Evolutionary conservation across 2,113 vertebrate species (phyloP).

Genomic region (Sorex araneus): DNA sequence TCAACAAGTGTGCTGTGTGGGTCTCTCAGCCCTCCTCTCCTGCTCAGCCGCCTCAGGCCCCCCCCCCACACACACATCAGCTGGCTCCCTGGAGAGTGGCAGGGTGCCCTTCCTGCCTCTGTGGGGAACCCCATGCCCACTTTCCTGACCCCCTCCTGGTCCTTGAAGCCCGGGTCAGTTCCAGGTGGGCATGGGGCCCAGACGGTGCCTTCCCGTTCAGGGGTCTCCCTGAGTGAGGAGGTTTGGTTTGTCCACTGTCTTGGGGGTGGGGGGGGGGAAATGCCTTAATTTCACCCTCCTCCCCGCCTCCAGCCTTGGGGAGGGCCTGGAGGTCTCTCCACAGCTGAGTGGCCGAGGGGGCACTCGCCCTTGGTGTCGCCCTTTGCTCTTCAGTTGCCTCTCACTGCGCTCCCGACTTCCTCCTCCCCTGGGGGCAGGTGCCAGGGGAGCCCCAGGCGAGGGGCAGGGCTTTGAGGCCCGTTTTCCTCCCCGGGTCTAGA

Average conservation of each 20-base stretch:
- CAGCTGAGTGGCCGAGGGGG: slow-evolving; percentile 9
- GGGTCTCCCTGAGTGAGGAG: background rate
- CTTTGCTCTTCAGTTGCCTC: background rate
- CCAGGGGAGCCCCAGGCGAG: background rate
- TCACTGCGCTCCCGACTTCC: background rate
- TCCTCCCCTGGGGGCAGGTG: background rate
- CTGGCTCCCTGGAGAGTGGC: background rate
- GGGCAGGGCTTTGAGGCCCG: background rate
- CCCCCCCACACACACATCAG: background rate
- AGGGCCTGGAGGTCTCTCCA: background rate
- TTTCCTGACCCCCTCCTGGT: background rate
- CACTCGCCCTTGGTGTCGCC: too few species aligned
- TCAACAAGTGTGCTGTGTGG: slow-evolving; percentile 85
- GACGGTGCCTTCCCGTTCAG: background rate
- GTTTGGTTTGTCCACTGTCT: slow-evolving; percentile 67
- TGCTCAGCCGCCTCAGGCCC: slow-evolving; percentile 45
- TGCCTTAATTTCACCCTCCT: slow-evolving; percentile 73
- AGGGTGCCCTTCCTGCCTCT: background rate
- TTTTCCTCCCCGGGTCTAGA: slow-evolving; percentile 2
- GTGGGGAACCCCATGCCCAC: background rate
- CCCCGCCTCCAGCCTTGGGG: slow-evolving; percentile 16
- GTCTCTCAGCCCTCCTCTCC: slow-evolving; percentile 79
- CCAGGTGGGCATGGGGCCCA: background rate
- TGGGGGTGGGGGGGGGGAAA: slow-evolving; percentile 55
- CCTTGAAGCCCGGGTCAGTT: slow-evolving; percentile 44